phyloP scores from a whole-genome alignment of 2,113 vertebrate species.

The Ailurus styani region DNA sequence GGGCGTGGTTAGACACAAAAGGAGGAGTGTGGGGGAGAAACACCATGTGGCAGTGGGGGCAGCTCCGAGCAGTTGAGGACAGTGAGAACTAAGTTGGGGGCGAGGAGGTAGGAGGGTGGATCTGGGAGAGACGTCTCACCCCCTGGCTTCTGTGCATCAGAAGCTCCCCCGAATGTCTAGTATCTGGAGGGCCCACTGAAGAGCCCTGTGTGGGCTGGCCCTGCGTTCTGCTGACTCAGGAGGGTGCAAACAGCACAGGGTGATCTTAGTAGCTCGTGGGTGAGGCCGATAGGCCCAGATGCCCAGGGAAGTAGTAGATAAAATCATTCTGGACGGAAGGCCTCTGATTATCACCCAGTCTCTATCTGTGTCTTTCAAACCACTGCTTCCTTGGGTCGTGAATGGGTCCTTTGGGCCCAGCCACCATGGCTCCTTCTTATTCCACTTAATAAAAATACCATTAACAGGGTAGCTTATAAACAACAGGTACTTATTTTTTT shows the following conservation, averaged over 20 bases:
- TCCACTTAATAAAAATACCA: background rate
- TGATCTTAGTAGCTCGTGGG: background rate
- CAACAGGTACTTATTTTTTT: background rate
- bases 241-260: background rate
- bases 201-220: background rate
- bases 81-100: background rate
- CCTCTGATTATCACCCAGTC: background rate
- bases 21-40: background rate
- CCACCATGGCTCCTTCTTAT: background rate
- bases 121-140: background rate
- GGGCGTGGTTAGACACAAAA: background rate
- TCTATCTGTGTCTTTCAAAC: background rate
- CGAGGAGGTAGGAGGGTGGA: background rate
- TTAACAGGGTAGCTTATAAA: background rate
- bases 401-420: background rate
- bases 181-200: background rate
- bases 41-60: background rate
- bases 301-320: background rate
- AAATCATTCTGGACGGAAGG: background rate
- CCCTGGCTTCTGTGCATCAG: background rate
- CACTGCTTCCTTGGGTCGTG: background rate
- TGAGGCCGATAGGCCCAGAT: background rate
- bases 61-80: background rate
- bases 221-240: background rate
- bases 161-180: background rate